Evolutionary conservation across 2,888 invertebrate genomes (phyloP), one percentile per base, ranked within the genome.

Genomic region (Ophion slaviceki): DNA sequence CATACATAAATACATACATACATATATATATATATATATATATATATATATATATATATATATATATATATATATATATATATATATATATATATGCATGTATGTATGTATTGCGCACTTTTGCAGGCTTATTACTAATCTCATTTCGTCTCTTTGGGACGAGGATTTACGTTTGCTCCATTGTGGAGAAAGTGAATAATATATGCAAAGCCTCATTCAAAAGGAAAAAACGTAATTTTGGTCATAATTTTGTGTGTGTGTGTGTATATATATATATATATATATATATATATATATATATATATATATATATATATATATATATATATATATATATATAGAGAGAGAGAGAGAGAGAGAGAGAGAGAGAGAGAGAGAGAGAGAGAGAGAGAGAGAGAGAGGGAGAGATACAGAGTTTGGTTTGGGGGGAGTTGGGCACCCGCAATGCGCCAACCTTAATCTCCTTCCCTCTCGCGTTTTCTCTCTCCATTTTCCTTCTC

Each of bases 381-480:
- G 45, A 17, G 40, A 67, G 67, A 45, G 45, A n/a, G 45, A 40
- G n/a, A 40, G 67, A 67, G 67, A 67, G 36, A 67, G 67, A n/a
- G 6, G 10, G 45, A 20, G 76, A 76, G 53, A 66, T 66, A 53
- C 59, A 66, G 80, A 20, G 57, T 53, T 40, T 53, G 70, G 75
- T 14, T 62, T 24, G 72, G 84, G 79, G 80, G 80, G 70, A 76
- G 80, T 80, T 82, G 83, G 83, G 70, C 62, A 85, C 84, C 85
- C 85, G 87, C 87, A 87, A 87, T 87, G 87, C 87, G 87, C 84
- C 87, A 87, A 87, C 82, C 84, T 85, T 85, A 85, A 87, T 87
- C 82, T 80, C 80, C 80, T 53, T 78, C 77, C 57, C 79, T 78
- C 68, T 61, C 78, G 40, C 36, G 36, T 47, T 24, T 53, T 36